phyloP scores from a whole-genome alignment of 2,888 invertebrate species.

The Parelbella ahira region DNA sequence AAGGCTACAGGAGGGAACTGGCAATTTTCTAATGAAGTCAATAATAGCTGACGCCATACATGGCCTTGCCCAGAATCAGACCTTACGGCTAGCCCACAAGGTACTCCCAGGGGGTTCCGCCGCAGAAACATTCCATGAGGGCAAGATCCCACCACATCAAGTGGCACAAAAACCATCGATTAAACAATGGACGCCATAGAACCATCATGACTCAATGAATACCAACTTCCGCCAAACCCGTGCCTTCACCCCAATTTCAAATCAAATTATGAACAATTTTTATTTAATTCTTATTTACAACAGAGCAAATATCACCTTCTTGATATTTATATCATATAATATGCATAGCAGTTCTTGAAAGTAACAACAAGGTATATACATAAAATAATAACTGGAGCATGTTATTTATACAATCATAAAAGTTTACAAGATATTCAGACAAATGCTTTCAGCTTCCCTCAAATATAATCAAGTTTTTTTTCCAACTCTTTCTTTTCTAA shows the following conservation, averaged over 20 bases:
- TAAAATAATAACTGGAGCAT: no score
- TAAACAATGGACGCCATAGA: constrained; percentile 28
- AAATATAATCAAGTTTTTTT: no score
- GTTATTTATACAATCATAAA: no score
- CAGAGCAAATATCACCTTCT: constrained; percentile 6
- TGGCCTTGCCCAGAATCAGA: constrained; percentile 26
- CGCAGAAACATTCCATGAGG: constrained; percentile 30
- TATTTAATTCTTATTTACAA: constrained; percentile 14
- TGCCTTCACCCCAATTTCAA: constrained; percentile 23
- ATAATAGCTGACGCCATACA: constrained; percentile 28
- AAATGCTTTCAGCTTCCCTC: no score
- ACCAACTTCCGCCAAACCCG: constrained; percentile 26
- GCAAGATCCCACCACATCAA: constrained; percentile 9
- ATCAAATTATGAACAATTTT: constrained; percentile 15
- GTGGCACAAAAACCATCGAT: constrained; percentile 18
- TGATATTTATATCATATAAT: neutral
- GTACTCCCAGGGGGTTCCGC: constrained; percentile 27
- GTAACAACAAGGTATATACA: constrained; percentile 3
- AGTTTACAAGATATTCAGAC: no score
- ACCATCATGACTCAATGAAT: constrained; percentile 25
- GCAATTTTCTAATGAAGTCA: constrained; percentile 16
- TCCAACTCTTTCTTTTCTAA: no score
- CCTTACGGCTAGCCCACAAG: constrained; percentile 37
- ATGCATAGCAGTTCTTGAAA: neutral
- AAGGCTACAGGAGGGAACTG: constrained; percentile 29